Percentiles rank a stretch among this genome's conserved stretches.
Evolutionary conservation across 2,888 invertebrate genomes (phyloP).

Genomic region (Fissipunctia ypsillon): DNA sequence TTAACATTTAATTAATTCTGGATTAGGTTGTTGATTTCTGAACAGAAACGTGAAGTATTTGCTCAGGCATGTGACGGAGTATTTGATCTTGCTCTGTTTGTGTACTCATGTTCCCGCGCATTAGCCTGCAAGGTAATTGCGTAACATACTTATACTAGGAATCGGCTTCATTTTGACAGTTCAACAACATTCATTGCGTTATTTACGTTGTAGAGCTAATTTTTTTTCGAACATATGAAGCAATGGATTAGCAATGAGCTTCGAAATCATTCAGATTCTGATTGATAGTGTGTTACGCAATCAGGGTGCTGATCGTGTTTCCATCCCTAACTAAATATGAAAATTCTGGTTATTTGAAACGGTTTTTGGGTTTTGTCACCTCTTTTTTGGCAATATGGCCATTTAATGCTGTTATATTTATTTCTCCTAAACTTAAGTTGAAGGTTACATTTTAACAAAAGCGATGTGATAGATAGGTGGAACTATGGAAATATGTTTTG

Average conservation of each 20-base stretch:
- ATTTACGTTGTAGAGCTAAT: too few relatives aligned
- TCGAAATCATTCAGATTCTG: too few relatives aligned
- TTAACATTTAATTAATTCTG: conserved; percentile 60
- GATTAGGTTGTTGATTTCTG: conserved; percentile 51
- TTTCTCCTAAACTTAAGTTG: not conserved
- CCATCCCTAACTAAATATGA: too few relatives aligned
- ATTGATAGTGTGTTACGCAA: too few relatives aligned
- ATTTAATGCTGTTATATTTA: not conserved
- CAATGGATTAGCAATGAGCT: too few relatives aligned
- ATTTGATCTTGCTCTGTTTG: conserved; percentile 20
- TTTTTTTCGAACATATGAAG: too few relatives aligned
- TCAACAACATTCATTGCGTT: too few relatives aligned
- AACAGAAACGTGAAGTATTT: conserved; percentile 19
- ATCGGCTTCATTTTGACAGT: too few relatives aligned
- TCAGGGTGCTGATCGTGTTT: too few relatives aligned
- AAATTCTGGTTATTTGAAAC: not conserved
- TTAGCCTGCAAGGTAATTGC: too few relatives aligned
- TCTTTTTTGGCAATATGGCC: not conserved
- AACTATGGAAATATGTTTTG: not conserved
- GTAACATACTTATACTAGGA: too few relatives aligned
- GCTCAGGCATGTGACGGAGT: conserved; percentile 8
- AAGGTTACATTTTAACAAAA: not conserved
- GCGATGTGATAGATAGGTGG: not conserved
- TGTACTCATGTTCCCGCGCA: not conserved
- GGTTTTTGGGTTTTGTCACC: too few relatives aligned